Base-by-base conservation (phyloP, 2,113 vertebrate genomes). In the Mohoua ochrocephala region DNA sequence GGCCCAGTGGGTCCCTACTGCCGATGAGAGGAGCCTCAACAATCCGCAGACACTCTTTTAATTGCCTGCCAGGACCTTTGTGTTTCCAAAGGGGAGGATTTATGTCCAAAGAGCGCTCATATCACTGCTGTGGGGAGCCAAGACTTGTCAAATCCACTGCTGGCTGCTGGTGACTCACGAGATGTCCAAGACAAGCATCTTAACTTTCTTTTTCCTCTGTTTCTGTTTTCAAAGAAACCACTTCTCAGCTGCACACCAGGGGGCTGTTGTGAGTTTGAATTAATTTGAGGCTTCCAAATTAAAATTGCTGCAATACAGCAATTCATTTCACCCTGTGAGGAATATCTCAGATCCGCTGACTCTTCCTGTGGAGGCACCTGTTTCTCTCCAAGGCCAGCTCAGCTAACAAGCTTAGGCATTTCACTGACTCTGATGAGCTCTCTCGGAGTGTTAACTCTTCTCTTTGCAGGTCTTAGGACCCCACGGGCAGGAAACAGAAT, bases 251-350 rank as follows among this genome's bases (percentile, higher is more conserved):
- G 69, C 83, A 87, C 88, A 92, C 89, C 73, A 93, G 94, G 95
- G 89, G 50, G 57, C 87, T 94, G 87, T 96, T 96, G 84, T 78
- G 84, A 85, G 74, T 96, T 92, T 91, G 89, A 96, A 97, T 97
- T 96, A 97, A 97, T 96, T 93, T 92, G 64, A 96, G 86, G 68
- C 84, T 96, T 92, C 91, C 73, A 93, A 96, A 95, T 97, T 96
- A 95, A 96, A 97, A 95, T 92, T 93, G 65, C 94, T 89, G 94
- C 93, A 95, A 78, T 91, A 92, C 89, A 96, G 94, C 93, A 94
- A 97, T 95, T 95, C 94, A 96, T 95, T 96, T 95, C 94, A 70
- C 95, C 91, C 94, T 78, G 82, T 64, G 91, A 93, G 96, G 92
- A 92, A 78, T 90, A 68, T 92, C 76, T 81, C 33, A 92, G 94